Percentiles rank a stretch among this genome's conserved stretches.
Conservation (phyloP, 1,140 invertebrate species). For the Oreohelix idahoensis region DNA sequence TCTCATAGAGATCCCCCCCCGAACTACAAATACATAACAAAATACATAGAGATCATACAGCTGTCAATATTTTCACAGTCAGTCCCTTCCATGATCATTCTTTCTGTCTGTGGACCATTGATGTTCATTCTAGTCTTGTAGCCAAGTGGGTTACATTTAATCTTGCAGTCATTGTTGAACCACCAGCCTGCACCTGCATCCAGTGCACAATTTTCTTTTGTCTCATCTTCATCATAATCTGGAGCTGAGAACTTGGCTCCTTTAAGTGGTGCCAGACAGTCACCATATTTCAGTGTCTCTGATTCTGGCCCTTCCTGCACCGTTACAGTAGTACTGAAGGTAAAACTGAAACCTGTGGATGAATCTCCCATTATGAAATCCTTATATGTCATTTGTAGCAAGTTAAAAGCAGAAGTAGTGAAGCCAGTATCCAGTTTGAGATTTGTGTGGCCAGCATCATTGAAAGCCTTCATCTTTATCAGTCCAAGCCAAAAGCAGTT, state of each 20-base stretch:
- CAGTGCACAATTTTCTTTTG: not conserved
- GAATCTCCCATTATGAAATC: not conserved
- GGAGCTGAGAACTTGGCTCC: not conserved
- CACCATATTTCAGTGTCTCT: not conserved
- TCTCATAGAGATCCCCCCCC: too few species aligned
- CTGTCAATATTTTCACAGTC: not conserved
- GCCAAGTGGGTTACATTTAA: not conserved
- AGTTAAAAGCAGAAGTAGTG: not conserved
- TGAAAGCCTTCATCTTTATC: not conserved
- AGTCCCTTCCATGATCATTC: not conserved
- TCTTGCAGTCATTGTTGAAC: not conserved
- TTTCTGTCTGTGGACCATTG: not conserved
- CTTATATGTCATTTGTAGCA: not conserved
- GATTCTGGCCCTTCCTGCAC: not conserved
- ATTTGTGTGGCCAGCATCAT: not conserved
- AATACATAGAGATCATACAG: not conserved
- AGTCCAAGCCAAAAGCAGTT: not conserved
- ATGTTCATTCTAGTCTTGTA: not conserved
- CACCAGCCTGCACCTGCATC: not conserved
- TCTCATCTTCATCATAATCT: not conserved
- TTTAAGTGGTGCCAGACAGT: not conserved
- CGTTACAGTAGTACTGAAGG: not conserved
- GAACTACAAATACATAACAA: not conserved
- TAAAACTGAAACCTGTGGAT: not conserved
- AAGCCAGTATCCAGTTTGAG: not conserved